These are phyloP conservation scores for Ferrisia virgata DNA, from an alignment of 2,888 invertebrate species.

Conservation along the genomic window DNA sequence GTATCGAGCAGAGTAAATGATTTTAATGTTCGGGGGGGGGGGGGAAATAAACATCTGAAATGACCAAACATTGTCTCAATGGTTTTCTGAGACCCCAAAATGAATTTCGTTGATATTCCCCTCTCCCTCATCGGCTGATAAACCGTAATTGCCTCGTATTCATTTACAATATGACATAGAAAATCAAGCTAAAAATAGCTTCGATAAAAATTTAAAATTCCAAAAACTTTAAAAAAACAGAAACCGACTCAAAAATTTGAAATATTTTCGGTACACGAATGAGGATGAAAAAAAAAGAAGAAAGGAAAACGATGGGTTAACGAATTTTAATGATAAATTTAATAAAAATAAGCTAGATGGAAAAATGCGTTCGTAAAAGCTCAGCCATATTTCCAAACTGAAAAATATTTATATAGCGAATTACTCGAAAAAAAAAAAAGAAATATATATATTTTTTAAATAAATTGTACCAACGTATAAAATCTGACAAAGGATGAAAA, in stretches of 20 bases:
- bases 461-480: not conserved
- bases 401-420: slow-evolving; percentile 2
- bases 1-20: no score
- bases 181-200: not conserved
- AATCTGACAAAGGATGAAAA: slow-evolving; percentile 12
- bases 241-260: not conserved
- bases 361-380: not conserved
- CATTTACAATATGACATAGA: no score
- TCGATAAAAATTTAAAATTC: not conserved
- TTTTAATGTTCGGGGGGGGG: no score
- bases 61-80: no score
- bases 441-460: not conserved
- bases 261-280: not conserved
- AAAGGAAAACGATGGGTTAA: not conserved
- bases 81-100: no score
- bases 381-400: not conserved
- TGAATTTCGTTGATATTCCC: no score
- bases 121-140: no score
- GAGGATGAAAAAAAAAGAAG: not conserved
- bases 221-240: not conserved
- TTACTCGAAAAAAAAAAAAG: slow-evolving; percentile 2
- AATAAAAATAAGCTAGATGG: not conserved
- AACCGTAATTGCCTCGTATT: no score
- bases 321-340: slow-evolving; percentile 19
- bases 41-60: no score